Evolutionary conservation across 1,140 invertebrate genomes (phyloP), one percentile per base, ranked within the genome.

Genomic region (Eulimnadia texana): DNA sequence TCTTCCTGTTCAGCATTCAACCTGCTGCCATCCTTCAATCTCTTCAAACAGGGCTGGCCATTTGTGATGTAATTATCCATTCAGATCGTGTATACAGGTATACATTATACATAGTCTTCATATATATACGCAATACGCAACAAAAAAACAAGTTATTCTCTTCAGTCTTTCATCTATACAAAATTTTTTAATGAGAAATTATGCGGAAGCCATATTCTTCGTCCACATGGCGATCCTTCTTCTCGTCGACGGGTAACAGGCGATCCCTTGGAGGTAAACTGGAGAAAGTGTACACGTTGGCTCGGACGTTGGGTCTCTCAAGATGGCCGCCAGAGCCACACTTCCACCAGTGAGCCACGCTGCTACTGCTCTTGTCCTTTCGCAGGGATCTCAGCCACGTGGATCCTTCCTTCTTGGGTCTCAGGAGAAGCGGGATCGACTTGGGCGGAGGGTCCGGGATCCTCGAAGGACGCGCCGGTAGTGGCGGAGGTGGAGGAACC

Each of bases 401-500:
- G 16, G 33, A 42, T 6, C 33, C 16, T 16, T 42, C 6, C 16
- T 42, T 42, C 33, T 42, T 42, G 33, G 33, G 33, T 9, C 16
- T 6, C 33, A 42, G 6, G 33, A 42, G 16, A 6, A 9, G 6
- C 16, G 33, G 33, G 33, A 42, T 16, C 6, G 33, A 42, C 16
- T 42, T 42, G 6, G 16, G 33, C 33, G 58, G n/a, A 23, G n/a
- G 33, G 16, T 60, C 49, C 50, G 49, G n/a, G n/a, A 50, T 22
- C 11, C 16, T 47, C 22, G 52, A 23, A 10, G 50, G 63, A n/a
- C 49, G 49, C 11, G 50, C 33, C 3, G 50, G 63, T 42, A 51
- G 22, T 27, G 63, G 58, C 20, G 47, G 58, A 24, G 63, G 58
- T 20, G 24, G 29, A 2, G 64, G 65, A 33, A 64, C 27, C 47